Evolutionary conservation across 23 tunicate species (phyloP).

Genomic region (Botrylloides violaceus): DNA sequence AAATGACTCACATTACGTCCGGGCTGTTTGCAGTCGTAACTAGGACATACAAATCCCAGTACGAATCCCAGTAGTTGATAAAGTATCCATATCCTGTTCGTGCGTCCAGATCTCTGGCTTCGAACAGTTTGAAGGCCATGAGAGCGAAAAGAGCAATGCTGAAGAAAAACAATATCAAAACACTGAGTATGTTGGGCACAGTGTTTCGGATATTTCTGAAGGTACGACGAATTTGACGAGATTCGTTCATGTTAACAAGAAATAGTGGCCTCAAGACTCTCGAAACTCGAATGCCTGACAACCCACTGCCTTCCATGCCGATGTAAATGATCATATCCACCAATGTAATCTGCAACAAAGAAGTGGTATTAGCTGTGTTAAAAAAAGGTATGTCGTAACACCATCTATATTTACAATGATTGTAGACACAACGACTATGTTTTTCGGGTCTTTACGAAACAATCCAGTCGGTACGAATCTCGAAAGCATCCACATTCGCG

Average conservation of each 20-base stretch:
- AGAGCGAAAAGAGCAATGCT: constrained; percentile 87
- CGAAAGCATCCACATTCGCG: constrained; percentile 53
- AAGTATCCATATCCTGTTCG: constrained; percentile 59
- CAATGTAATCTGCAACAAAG: constrained; percentile 56
- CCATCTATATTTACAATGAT: constrained; percentile 58
- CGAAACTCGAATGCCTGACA: constrained; percentile 56
- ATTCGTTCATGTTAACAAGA: constrained; percentile 90
- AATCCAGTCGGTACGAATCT: constrained; percentile 66
- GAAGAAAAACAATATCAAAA: constrained; percentile 74
- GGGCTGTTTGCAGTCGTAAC: constrained; percentile 99
- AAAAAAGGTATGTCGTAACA: neutral
- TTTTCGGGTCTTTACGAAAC: constrained; percentile 73
- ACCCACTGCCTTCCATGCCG: constrained; percentile 41
- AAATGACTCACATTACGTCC: constrained; percentile 75
- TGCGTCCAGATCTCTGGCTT: constrained; percentile 39
- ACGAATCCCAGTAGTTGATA: constrained; percentile 70
- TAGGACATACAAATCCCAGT: constrained; percentile 84
- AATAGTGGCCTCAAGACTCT: constrained; percentile 85
- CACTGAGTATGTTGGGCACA: constrained; percentile 85
- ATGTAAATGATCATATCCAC: constrained; percentile 94
- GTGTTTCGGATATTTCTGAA: constrained; percentile 90
- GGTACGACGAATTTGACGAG: constrained; percentile 79
- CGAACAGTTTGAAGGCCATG: constrained; percentile 91
- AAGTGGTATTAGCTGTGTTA: neutral
- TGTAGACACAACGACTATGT: constrained; percentile 64